Base-by-base conservation (phyloP, 2,113 vertebrate genomes). In the Phrynosoma blainvillii region DNA sequence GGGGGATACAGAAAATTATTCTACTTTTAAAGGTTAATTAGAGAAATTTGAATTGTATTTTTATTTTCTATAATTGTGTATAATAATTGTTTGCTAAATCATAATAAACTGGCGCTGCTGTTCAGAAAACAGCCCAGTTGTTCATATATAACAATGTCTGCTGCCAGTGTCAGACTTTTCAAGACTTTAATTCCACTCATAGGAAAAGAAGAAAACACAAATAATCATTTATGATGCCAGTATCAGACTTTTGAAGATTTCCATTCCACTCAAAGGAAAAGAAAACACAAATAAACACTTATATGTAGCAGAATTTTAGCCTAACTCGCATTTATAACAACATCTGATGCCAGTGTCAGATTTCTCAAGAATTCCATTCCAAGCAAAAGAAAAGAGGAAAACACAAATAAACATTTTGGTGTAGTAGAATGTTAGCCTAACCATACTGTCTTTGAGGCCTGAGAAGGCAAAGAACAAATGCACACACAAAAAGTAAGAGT, bases 391-490 rank as follows among this genome's bases (percentile, higher is more conserved):
- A 1, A 42, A 87, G 85, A 85, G 83, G 91, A 88, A 87, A 78
- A 80, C 13, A 30, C 73, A 47, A 84, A 88, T 0, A 79, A 85
- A 82, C 70, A 88, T 32, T 85, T 90, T 73, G 76, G 70, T 59
- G 54, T 54, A 84, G 89, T 62, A 42, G 89, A 90, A 85, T 93
- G 90, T 83, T 92, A 90, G 84, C 91, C 82, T 88, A 93, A 90
- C 95, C 85, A 73, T 89, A 91, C 90, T 87, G 70, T 75, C 88
- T 89, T 47, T 86, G 92, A 90, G 90, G 79, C 92, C 91, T 87
- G 84, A 94, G 95, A 94, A 95, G 92, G 87, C 52, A 25, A 65
- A 71, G 94, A 87, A 92, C 90, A 87, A 0, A 0, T 30, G 68
- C 25, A 11, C 68, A 62, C 59, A 62, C 59, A 62, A 47, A 47